A percentile compares a stretch with the other conserved stretches of the same genome.
Evolutionary conservation across 2,888 invertebrate genomes (phyloP).

Genomic region (Diaprepes abbreviatus): DNA sequence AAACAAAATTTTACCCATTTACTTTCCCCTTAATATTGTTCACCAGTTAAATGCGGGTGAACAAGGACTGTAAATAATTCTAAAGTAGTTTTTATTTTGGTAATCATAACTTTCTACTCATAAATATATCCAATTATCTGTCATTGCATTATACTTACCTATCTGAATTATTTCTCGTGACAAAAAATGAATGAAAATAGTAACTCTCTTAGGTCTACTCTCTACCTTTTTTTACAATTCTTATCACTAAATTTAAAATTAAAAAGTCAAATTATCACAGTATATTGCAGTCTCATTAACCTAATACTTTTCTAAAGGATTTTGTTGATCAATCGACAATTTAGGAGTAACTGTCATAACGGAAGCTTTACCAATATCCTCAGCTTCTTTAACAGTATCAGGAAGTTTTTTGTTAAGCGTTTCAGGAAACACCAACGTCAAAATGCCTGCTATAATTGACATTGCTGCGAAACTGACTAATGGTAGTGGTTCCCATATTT

Average conservation of each 20-base stretch:
- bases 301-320: slow-evolving; percentile 15
- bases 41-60: too few species aligned
- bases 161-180: too few species aligned
- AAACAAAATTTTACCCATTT: too few species aligned
- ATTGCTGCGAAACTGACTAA: slow-evolving; percentile 76
- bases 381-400: slow-evolving; percentile 80
- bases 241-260: neutral
- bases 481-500: slow-evolving; percentile 70
- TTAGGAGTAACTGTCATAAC: neutral
- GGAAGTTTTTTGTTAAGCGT: slow-evolving; percentile 76
- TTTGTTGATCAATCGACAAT: neutral
- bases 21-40: too few species aligned
- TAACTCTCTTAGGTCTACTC: too few species aligned
- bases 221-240: too few species aligned
- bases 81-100: too few species aligned
- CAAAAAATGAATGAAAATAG: too few species aligned
- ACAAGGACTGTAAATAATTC: too few species aligned
- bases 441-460: slow-evolving; percentile 73
- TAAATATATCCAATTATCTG: too few species aligned
- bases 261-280: slow-evolving; percentile 13
- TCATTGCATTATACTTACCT: too few species aligned
- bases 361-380: slow-evolving; percentile 65
- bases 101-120: too few species aligned
- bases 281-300: neutral
- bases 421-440: slow-evolving; percentile 78